Base-by-base conservation (phyloP, 2,797 vertebrate genomes). In the Huso huso region DNA sequence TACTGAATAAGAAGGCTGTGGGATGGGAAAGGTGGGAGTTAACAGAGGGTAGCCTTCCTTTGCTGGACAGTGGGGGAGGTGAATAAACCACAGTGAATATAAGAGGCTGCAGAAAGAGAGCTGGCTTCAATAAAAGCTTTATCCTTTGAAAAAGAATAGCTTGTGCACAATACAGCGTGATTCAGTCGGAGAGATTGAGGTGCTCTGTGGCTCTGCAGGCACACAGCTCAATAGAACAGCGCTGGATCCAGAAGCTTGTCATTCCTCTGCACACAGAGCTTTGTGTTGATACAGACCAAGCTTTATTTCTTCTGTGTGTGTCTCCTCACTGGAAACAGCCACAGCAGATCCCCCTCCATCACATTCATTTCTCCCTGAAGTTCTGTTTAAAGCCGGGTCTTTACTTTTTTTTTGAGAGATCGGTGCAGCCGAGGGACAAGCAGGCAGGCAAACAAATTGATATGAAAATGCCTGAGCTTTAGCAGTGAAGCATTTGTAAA, bases 381-480 rank as follows among this genome's bases (percentile, higher is more conserved):
- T 90, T 91, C 89, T 88, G 88, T 89, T 37, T 88, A 89, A 87
- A 89, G 85, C 82, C 79, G 81, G 78, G 87, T 90, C 89, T 91
- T 89, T 89, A 90, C 87, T 89, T 82, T 37, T 37, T 84, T 81
- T 76, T 79, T 79, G 82, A 84, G 83, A 81, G 81, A 86, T 78
- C 74, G 81, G 79, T 81, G 73, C 81, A 81, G 77, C 78, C 76
- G 70, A 51, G 67, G 76, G 82, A 83, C 78, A 75, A 9, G 48
- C 61, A 62, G 18, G 78, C 66, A 71, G 77, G 64, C 62, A 66
- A 67, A 68, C 72, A 70, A 72, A 65, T 79, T 62, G 78, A 83
- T 78, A 83, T 84, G 82, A 86, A 82, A 82, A 83, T 83, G 78
- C 77, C 76, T 68, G 74, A 57, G 79, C 72, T 83, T 78, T 74